phyloP scores from a whole-genome alignment of 1,140 invertebrate genomes.

The Brachionus koreanus region DNA sequence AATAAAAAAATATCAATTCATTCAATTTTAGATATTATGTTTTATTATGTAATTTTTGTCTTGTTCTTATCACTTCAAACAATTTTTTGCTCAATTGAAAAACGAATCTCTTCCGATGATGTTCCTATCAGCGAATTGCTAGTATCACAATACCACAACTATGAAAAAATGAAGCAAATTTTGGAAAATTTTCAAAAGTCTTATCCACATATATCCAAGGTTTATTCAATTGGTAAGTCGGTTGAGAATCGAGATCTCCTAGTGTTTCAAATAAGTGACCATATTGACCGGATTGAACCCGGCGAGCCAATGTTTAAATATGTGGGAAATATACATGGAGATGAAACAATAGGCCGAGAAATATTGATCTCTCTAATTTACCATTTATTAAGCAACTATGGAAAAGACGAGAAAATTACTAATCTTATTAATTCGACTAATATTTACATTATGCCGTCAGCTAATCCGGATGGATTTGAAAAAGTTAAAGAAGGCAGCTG shows the following conservation, averaged over 20 bases:
- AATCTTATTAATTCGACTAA: conserved; percentile 64
- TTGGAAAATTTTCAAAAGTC: conserved; percentile 1
- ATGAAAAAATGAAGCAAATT: conserved; percentile 35
- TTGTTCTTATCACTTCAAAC: neutral
- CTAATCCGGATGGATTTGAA: conserved; percentile 72
- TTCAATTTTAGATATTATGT: neutral
- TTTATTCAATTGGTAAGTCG: conserved; percentile 81
- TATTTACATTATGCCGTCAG: conserved; percentile 77
- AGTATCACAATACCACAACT: conserved; percentile 6
- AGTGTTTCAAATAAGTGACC: conserved; percentile 59
- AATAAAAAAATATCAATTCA: neutral
- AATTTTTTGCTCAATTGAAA: neutral
- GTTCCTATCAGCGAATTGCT: neutral
- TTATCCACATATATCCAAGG: conserved; percentile 76
- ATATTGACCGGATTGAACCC: conserved; percentile 67
- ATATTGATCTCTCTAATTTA: conserved; percentile 74
- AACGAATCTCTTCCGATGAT: neutral
- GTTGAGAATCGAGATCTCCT: conserved; percentile 61
- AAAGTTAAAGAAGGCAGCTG: neutral
- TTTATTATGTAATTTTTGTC: neutral
- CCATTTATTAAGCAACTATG: conserved; percentile 1
- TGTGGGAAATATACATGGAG: conserved; percentile 85
- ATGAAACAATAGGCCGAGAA: conserved; percentile 80
- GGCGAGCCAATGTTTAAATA: conserved; percentile 75
- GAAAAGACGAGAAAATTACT: conserved; percentile 8